Percentiles rank a stretch among this genome's conserved stretches.
Conservation (phyloP, 1,140 invertebrate genomes). For the Pachyrhynchus sulphureomaculatus region DNA sequence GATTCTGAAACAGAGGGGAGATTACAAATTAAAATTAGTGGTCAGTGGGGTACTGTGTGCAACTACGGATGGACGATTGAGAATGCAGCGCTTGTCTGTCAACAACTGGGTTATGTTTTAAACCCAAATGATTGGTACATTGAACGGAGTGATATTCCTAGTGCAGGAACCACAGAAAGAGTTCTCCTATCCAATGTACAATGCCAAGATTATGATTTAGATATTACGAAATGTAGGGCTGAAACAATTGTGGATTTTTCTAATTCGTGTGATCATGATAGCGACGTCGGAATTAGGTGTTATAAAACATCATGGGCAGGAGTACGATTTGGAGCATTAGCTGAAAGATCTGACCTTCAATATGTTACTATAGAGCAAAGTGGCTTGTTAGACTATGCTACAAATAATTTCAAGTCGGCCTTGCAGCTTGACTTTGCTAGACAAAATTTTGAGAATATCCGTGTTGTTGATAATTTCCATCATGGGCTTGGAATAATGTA, state of each 20-base stretch:
- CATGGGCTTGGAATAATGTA: slow-evolving; percentile 88
- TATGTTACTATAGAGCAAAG: slow-evolving; percentile 88
- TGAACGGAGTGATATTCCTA: slow-evolving; percentile 76
- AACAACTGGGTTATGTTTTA: slow-evolving; percentile 89
- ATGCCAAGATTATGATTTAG: slow-evolving; percentile 89
- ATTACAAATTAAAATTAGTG: slow-evolving; percentile 76
- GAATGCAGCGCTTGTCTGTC: slow-evolving; percentile 90
- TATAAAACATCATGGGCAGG: slow-evolving; percentile 92
- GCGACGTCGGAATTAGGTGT: slow-evolving; percentile 86
- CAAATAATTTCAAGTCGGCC: slow-evolving; percentile 86
- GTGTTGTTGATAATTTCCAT: slow-evolving; percentile 77
- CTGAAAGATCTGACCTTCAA: slow-evolving; percentile 84
- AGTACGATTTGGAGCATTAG: slow-evolving; percentile 82
- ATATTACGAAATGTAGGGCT: slow-evolving; percentile 84
- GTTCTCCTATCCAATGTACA: slow-evolving; percentile 84
- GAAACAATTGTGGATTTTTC: slow-evolving; percentile 76
- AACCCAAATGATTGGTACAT: slow-evolving; percentile 92
- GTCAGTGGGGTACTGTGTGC: slow-evolving; percentile 96
- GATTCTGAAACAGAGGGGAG: slow-evolving; percentile 73
- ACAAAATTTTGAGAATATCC: slow-evolving; percentile 84
- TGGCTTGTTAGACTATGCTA: slow-evolving; percentile 91
- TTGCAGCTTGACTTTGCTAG: slow-evolving; percentile 95
- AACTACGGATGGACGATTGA: slow-evolving; percentile 94
- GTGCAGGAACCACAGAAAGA: slow-evolving; percentile 72
- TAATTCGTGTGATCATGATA: slow-evolving; percentile 84